Conservation (phyloP, 2,888 invertebrate species). For the Strigamia maritima region DNA sequence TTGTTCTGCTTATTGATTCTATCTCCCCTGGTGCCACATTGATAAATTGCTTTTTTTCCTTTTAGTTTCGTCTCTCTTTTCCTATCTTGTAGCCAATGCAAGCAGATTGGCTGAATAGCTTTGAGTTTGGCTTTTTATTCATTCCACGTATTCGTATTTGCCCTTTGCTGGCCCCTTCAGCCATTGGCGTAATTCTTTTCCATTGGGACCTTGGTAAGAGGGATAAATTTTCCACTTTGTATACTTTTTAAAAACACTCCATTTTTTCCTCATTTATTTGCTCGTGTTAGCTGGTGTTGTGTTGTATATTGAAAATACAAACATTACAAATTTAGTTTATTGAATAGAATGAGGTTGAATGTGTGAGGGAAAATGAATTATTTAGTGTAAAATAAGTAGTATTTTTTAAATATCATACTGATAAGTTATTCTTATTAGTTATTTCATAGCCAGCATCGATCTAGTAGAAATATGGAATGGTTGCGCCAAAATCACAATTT, state of each 20-base stretch:
- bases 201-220: neutral
- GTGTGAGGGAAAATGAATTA: too few relatives aligned
- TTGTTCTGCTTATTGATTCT: constrained; percentile 23
- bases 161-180: constrained; percentile 11
- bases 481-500: too few relatives aligned
- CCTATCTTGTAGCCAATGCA: constrained; percentile 21
- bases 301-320: too few relatives aligned
- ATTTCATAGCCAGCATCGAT: too few relatives aligned
- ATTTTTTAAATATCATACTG: too few relatives aligned
- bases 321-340: too few relatives aligned
- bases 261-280: neutral
- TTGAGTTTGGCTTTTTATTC: constrained; percentile 12
- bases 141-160: constrained; percentile 7
- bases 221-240: constrained; percentile 13
- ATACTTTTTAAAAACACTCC: constrained; percentile 1
- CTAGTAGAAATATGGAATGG: too few relatives aligned
- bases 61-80: neutral
- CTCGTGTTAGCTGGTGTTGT: too few relatives aligned
- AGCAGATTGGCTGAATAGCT: constrained; percentile 15
- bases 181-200: constrained; percentile 23
- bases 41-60: constrained; percentile 9
- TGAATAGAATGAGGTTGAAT: too few relatives aligned
- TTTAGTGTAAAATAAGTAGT: too few relatives aligned
- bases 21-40: constrained; percentile 15
- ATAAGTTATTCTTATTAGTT: too few relatives aligned